Conservation (phyloP, 2,113 vertebrate species). For the Theropithecus gelada region DNA sequence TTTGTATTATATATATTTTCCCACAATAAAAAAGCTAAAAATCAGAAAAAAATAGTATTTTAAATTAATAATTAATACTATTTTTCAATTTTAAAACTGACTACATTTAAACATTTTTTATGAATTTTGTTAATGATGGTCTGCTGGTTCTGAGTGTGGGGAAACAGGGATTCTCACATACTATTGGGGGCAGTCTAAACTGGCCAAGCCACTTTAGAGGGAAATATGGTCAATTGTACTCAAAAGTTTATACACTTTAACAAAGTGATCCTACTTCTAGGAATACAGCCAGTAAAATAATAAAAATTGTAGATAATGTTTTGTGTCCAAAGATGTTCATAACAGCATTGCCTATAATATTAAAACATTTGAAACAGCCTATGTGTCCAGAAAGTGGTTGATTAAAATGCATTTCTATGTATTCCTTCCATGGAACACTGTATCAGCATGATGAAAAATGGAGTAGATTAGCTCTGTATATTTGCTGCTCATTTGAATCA, state of each 20-base stretch:
- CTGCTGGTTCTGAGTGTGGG: background rate
- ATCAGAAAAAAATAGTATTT: background rate
- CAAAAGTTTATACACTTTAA: conserved; percentile 13
- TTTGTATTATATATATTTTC: background rate
- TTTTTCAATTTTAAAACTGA: conserved; percentile 35
- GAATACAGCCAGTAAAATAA: conserved; percentile 41
- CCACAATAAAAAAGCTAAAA: background rate
- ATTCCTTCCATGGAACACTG: background rate
- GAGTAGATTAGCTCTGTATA: background rate
- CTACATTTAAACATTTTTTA: background rate
- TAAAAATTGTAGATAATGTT: conserved; percentile 6
- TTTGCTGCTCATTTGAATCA: conserved; percentile 31
- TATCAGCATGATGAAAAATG: background rate
- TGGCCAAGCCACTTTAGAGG: background rate
- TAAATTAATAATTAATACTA: background rate
- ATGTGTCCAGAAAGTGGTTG: background rate
- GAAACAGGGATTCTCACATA: background rate
- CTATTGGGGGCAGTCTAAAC: background rate
- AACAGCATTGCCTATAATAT: conserved; percentile 13
- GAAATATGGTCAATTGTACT: conserved; percentile 1
- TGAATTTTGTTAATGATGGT: background rate
- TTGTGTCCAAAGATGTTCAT: conserved; percentile 41
- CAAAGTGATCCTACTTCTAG: conserved; percentile 15
- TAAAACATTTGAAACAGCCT: background rate
- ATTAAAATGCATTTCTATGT: background rate